Conservation (phyloP, 30 jellyfish, hydroid and myxozoan genomes). For the Haliclystus octoradiatus region DNA sequence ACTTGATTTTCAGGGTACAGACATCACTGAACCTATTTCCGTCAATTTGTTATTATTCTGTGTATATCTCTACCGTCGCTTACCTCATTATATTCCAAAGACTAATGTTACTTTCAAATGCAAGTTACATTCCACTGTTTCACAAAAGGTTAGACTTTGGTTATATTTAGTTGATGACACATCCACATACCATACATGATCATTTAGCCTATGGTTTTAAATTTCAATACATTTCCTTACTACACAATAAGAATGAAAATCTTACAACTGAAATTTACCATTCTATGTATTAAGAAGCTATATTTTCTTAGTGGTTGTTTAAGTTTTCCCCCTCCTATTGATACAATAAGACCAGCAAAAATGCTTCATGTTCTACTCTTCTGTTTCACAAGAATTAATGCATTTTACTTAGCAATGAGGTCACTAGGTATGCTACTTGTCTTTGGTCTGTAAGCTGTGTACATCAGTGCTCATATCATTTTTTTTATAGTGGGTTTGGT, state of each 20-base stretch:
- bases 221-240: background rate
- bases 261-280: background rate
- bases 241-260: background rate
- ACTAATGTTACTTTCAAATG: slow-evolving; percentile 47
- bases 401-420: too few species aligned
- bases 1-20: slow-evolving; percentile 68
- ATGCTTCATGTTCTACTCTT: too few species aligned
- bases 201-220: slow-evolving; percentile 1
- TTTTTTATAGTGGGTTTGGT: too few species aligned
- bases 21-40: slow-evolving; percentile 82
- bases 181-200: background rate
- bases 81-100: slow-evolving; percentile 76
- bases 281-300: too few species aligned
- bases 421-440: too few species aligned
- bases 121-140: slow-evolving; percentile 51
- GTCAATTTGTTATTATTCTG: slow-evolving; percentile 57
- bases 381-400: too few species aligned
- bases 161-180: background rate
- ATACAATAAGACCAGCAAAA: too few species aligned
- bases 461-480: too few species aligned
- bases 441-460: too few species aligned
- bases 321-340: too few species aligned
- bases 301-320: too few species aligned
- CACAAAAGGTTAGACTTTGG: slow-evolving; percentile 50
- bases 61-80: slow-evolving; percentile 58